A percentile compares a stretch with the other conserved stretches of the same genome.
These are phyloP conservation scores for Leucoma salicis DNA, from an alignment of 2,888 invertebrate species.

Conservation along the genomic window DNA sequence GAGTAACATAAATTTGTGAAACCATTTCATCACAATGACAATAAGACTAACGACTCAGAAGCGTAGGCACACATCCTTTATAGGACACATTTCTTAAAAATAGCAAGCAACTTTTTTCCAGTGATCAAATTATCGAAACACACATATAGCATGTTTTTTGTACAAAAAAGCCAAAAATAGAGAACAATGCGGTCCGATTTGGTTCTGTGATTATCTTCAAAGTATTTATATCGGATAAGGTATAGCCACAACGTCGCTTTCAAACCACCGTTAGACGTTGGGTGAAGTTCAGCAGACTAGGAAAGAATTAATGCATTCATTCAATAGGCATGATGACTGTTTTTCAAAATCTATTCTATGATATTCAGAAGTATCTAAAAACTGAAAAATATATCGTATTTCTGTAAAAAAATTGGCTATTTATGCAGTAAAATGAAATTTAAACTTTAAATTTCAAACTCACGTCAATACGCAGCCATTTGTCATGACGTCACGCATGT, in stretches of 20 bases:
- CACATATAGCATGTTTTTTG: slow-evolving; percentile 14
- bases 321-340: too few species aligned
- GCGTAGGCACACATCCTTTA: slow-evolving; percentile 10
- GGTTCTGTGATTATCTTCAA: slow-evolving; percentile 30
- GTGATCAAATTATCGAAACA: slow-evolving; percentile 24
- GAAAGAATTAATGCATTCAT: neutral
- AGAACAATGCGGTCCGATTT: slow-evolving; percentile 29
- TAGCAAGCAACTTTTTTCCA: slow-evolving; percentile 15
- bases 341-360: too few species aligned
- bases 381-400: too few species aligned
- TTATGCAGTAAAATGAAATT: too few species aligned
- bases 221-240: slow-evolving; percentile 32
- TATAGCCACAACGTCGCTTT: slow-evolving; percentile 33
- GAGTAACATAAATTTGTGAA: too few species aligned
- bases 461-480: too few species aligned
- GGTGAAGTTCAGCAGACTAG: slow-evolving; percentile 2
- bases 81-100: slow-evolving; percentile 20
- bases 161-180: slow-evolving; percentile 24
- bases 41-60: neutral
- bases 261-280: slow-evolving; percentile 29
- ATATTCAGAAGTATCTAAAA: too few species aligned
- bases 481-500: too few species aligned
- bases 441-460: too few species aligned
- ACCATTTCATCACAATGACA: neutral
- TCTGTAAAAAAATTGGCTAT: too few species aligned